phyloP scores from a whole-genome alignment of 2,888 invertebrate species.

The Synanthedon andrenaeformis region DNA sequence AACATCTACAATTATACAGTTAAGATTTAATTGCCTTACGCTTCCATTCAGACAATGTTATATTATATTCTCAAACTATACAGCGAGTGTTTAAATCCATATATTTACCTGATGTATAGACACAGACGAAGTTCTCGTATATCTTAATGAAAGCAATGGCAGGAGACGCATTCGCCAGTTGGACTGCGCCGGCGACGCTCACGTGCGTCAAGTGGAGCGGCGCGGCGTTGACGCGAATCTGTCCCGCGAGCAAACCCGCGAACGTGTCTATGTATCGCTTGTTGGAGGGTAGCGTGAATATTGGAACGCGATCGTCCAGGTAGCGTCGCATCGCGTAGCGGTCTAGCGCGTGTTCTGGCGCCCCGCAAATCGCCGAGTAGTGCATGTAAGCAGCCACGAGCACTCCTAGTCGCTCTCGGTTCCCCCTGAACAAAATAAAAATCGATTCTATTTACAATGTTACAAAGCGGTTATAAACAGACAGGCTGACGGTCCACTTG shows the following conservation, averaged over 20 bases:
- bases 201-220: constrained; percentile 89
- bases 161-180: constrained; percentile 78
- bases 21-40: too few relatives aligned
- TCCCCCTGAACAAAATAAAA: constrained; percentile 73
- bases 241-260: constrained; percentile 88
- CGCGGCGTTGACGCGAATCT: constrained; percentile 88
- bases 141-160: constrained; percentile 83
- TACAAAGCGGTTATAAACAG: constrained; percentile 1
- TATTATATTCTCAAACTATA: too few relatives aligned
- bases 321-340: constrained; percentile 93
- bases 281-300: constrained; percentile 57
- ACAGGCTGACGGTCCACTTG: not conserved
- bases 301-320: constrained; percentile 74
- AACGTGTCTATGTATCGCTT: constrained; percentile 89
- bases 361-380: constrained; percentile 93
- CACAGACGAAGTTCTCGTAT: constrained; percentile 90
- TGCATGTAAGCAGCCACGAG: constrained; percentile 94
- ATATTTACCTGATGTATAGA: constrained; percentile 82
- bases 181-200: constrained; percentile 80
- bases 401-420: constrained; percentile 86
- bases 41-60: too few relatives aligned
- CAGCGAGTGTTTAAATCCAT: too few relatives aligned
- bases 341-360: constrained; percentile 85
- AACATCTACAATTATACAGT: too few relatives aligned
- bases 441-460: not conserved